Percentiles rank a stretch among this genome's conserved stretches.
phyloP scores from a whole-genome alignment of 2,797 vertebrate genomes.

The Mormyrus hasselquistii region DNA sequence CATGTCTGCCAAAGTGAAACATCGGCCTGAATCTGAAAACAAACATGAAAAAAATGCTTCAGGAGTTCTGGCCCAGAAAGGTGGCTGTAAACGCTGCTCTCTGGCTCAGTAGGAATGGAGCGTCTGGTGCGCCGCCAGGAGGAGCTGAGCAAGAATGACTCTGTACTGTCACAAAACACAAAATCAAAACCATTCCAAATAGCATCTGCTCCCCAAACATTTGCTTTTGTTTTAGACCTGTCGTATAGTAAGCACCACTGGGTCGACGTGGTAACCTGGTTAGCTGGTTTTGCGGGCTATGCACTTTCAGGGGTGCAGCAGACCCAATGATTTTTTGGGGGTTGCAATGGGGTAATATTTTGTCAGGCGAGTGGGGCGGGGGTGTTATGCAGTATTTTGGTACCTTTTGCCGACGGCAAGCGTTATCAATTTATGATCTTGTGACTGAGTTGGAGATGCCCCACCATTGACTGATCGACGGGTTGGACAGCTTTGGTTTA shows the following conservation, averaged over 20 bases:
- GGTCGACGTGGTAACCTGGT: not conserved
- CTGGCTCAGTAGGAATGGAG: too few species aligned
- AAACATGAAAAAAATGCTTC: not conserved
- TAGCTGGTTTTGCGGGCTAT: not conserved
- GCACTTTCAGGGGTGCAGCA: not conserved
- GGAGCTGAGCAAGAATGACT: not conserved
- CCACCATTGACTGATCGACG: not conserved
- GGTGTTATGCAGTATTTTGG: not conserved
- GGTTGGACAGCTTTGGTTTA: not conserved
- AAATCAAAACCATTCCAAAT: slow-evolving; percentile 19
- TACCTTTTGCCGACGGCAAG: not conserved
- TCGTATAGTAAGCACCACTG: not conserved
- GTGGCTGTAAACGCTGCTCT: not conserved
- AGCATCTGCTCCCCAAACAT: slow-evolving; percentile 21
- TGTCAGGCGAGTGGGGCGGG: not conserved
- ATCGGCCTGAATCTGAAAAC: not conserved
- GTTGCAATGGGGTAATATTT: not conserved
- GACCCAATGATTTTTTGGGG: not conserved
- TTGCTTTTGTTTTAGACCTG: slow-evolving; percentile 25
- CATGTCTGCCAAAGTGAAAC: not conserved
- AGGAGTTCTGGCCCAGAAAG: not conserved
- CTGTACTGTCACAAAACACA: slow-evolving; percentile 1
- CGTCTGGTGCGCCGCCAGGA: not conserved
- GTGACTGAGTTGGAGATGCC: not conserved
- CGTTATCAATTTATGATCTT: not conserved